phyloP scores from a whole-genome alignment of 2,113 vertebrate species.

The Zosterops pallidus region DNA sequence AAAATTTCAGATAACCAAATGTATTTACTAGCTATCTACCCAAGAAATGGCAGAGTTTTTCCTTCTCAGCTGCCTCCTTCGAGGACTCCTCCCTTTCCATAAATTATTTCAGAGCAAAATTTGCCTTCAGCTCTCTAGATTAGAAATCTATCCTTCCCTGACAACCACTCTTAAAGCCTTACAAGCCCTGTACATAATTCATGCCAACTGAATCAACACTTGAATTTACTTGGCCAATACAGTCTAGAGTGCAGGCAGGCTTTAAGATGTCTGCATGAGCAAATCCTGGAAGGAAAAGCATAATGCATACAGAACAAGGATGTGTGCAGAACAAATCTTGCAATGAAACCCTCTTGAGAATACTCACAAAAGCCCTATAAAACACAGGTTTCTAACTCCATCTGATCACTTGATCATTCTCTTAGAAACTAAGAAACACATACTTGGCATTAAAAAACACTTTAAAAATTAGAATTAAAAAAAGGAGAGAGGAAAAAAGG shows the following conservation, averaged over 20 bases:
- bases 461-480: too few relatives aligned
- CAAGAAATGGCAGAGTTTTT: not conserved
- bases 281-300: not conserved
- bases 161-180: not conserved
- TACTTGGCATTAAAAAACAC: not conserved
- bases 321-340: fast-evolving
- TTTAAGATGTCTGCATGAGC: not conserved
- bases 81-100: not conserved
- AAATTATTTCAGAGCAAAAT: not conserved
- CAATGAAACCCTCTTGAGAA: not conserved
- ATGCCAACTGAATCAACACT: not conserved
- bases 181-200: not conserved
- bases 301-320: not conserved
- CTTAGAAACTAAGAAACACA: not conserved
- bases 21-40: not conserved
- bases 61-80: not conserved
- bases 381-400: not conserved
- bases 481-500: not conserved
- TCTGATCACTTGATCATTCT: not conserved
- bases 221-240: not conserved
- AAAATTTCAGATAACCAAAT: not conserved
- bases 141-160: not conserved
- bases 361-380: not conserved
- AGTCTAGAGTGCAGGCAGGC: not conserved
- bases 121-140: not conserved